These are phyloP conservation scores for Odontamblyopus lacepedii DNA, from an alignment of 2,797 vertebrate species.

Conservation along the genomic window DNA sequence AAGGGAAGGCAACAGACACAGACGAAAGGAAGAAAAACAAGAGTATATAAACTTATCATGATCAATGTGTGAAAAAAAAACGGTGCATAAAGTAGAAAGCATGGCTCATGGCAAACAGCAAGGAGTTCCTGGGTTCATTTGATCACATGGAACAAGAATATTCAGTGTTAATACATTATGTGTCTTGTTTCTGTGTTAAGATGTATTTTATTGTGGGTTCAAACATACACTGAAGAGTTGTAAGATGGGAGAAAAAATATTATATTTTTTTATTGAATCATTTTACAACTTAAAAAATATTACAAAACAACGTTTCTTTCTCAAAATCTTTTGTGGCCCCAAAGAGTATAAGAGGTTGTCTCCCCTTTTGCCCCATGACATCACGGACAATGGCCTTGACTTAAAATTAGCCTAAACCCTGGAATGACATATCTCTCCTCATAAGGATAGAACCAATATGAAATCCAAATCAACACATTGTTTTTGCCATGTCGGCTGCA, in stretches of 20 bases:
- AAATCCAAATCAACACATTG: conserved; percentile 82
- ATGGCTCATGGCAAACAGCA: no score
- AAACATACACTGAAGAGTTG: neutral
- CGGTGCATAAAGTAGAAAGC: no score
- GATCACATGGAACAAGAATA: no score
- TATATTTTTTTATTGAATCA: neutral
- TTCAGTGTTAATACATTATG: no score
- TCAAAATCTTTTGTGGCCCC: neutral
- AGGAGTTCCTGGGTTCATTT: no score
- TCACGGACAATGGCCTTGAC: conserved; percentile 67
- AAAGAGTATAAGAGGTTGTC: conserved; percentile 67
- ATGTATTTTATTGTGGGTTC: no score
- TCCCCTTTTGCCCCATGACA: conserved; percentile 68
- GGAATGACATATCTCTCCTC: conserved; percentile 73
- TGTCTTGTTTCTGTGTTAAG: no score
- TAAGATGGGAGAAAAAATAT: neutral
- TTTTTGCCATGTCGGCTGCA: conserved; percentile 76
- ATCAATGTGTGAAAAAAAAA: neutral
- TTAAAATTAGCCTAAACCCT: conserved; percentile 75
- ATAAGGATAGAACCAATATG: conserved; percentile 71
- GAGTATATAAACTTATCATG: neutral
- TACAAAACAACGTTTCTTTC: neutral
- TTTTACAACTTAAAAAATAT: conserved; percentile 1
- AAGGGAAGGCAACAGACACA: conserved; percentile 24
- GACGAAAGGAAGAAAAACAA: neutral